Evolutionary conservation across 2,888 invertebrate genomes (phyloP), one percentile per base, ranked within the genome.

Genomic region (Platypus cylindrus): DNA sequence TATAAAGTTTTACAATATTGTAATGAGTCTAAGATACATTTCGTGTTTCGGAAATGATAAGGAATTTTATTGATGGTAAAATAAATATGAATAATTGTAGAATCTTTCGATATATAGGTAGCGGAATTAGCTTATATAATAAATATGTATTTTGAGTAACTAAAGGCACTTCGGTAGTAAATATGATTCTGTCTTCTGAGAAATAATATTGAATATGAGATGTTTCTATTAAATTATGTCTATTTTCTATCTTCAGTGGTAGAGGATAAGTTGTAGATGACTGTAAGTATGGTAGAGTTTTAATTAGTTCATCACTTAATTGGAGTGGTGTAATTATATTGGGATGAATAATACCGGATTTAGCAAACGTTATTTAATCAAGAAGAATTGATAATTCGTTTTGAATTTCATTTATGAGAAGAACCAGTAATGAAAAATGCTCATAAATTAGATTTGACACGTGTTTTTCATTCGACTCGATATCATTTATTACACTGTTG

Each of bases 291-390:
- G 24, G 17, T 23, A 40, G 17, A 12, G 34, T 41, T 13, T 38
- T 35, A 9, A 30, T 31, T 36, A 44, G 33, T 44, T 42, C 40
- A 12, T 18, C 9, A 5, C 41, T 9, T 14, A 34, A 34, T 38
- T 45, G 41, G 18, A 30, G 5, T 9, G 45, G 45, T 11, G 31
- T 36, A n/a, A 45, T 38, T 24, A 45, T 30, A 9, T 31, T 20
- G n/a, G 45, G 41, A 32, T 45, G 41, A 20, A 43, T 14, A 17
- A 25, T 28, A 34, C 44, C 44, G 23, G 38, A 28, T 40, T 36
- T 38, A 11, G 29, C 33, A 30, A 43, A 36, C 26, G 37, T 16
- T 9, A 36, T 34, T n/a, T 28, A 25, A 16, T 41, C 36, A 24
- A 35, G 36, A 9, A 41, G 20, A 9, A 14, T 36, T 5, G 30